A percentile compares a stretch with the other conserved stretches of the same genome.
phyloP scores from a whole-genome alignment of 2,888 invertebrate genomes.

The Anoncus sp. region DNA sequence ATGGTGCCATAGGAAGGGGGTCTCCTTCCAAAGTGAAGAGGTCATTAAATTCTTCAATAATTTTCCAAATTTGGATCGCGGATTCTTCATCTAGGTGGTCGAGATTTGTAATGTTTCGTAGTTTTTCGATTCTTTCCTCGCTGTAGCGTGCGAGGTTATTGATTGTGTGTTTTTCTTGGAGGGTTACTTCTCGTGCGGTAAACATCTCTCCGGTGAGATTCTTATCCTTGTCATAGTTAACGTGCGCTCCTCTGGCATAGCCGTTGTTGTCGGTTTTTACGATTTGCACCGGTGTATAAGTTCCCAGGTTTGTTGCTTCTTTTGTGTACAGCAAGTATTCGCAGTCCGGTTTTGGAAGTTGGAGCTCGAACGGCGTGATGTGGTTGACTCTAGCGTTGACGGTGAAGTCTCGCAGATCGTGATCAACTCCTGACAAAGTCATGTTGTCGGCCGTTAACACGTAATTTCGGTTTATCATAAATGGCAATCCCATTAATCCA shows the following conservation, averaged over 20 bases:
- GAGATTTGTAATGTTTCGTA: constrained; percentile 10
- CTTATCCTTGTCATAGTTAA: constrained; percentile 14
- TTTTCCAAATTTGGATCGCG: constrained; percentile 8
- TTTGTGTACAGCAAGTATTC: constrained; percentile 10
- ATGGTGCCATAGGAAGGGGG: constrained; percentile 30
- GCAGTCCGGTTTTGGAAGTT: constrained; percentile 14
- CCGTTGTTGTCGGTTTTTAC: no score
- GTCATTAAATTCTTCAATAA: no score
- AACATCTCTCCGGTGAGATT: constrained; percentile 4
- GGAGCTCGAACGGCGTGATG: constrained; percentile 28
- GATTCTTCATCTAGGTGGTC: constrained; percentile 20
- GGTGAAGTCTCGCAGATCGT: constrained; percentile 19
- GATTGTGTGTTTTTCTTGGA: constrained; percentile 8
- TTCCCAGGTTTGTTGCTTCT: neutral
- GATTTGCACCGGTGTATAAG: no score
- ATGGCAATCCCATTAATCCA: constrained; percentile 22
- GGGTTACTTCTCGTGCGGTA: no score
- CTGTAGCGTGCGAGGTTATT: neutral
- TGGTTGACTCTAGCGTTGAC: no score
- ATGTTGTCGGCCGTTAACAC: constrained; percentile 9
- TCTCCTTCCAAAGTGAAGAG: constrained; percentile 29
- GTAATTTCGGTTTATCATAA: constrained; percentile 20
- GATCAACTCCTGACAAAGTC: neutral
- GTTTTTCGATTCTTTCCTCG: constrained; percentile 2
- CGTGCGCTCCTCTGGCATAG: constrained; percentile 21